These are phyloP conservation scores for Xestia xanthographa DNA, from an alignment of 2,888 invertebrate genomes.

Conservation along the genomic window DNA sequence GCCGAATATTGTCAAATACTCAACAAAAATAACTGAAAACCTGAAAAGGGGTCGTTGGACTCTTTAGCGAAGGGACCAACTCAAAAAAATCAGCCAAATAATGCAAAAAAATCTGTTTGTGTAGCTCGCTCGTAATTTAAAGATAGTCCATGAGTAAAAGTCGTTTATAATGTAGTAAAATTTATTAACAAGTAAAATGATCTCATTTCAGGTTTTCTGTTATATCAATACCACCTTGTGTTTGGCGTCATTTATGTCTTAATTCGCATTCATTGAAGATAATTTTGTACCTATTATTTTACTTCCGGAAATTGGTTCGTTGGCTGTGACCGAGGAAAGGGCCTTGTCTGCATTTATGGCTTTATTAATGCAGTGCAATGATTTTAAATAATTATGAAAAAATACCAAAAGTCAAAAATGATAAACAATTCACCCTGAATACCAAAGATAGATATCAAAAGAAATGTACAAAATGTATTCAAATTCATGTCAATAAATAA, in stretches of 20 bases:
- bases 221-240: not conserved
- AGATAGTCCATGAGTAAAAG: not conserved
- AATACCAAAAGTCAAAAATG: not conserved
- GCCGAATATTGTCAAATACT: not conserved
- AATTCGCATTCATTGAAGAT: conserved; percentile 3
- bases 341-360: not conserved
- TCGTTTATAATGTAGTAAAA: not conserved
- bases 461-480: not conserved
- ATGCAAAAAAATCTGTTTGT: not conserved
- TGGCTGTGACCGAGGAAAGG: conserved; percentile 1
- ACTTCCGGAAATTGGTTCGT: conserved; percentile 2
- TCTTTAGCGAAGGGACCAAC: not conserved
- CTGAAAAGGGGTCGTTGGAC: not conserved
- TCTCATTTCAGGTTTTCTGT: not conserved
- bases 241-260: not conserved
- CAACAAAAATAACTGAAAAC: not conserved
- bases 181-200: not conserved
- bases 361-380: not conserved
- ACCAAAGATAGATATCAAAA: not conserved
- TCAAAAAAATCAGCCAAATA: not conserved
- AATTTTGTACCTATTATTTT: not conserved
- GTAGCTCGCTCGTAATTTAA: not conserved
- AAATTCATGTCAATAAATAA: not conserved
- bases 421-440: not conserved
- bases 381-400: not conserved